Base-by-base conservation (phyloP, 2,797 vertebrate species). In the Cryptoprocta ferox region DNA sequence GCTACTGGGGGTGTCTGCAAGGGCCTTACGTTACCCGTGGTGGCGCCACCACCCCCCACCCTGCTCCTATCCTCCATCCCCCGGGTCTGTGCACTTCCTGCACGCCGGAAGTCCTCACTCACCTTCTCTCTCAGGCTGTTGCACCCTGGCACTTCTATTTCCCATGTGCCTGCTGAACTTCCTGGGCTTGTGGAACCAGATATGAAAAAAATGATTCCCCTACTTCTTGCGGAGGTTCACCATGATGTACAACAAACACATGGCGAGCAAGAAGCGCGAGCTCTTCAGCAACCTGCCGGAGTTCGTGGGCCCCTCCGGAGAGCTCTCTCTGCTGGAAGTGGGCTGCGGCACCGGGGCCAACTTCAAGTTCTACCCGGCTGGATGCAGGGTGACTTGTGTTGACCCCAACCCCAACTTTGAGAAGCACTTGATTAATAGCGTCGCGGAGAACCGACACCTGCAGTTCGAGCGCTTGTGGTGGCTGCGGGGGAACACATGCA, bases 191-290 rank as follows among this genome's bases (percentile, higher is more conserved):
- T 99, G 98, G 98, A 39, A 48, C 12, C 88, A 97, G 9, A 94
- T 98, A 1, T 99, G 99, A 92, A 99, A 98, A 92, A 98, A 97
- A 7, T 0, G 99, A 0, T 98, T 99, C 7, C 99, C 99, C 0
- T 30, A 94, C 8, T 5, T 98, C 7, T 0, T 99, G 0, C 53
- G 79, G 1, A 96, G 32, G 2, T 0, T 99, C 0, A 0, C 6
- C 0, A 3, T 0, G 0, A 0, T 0, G 0, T 98, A 98, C 0
- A 97, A 98, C 0, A 37, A 8, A 32, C 95, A 95, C 37, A 85
- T 90, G 5, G 95, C 59, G 2, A 91, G 96, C 92, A 42, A 80
- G 11, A 99, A 99, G 95, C 92, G 42, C 63, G 98, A 98, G 28
- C 95, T 99, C 0, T 99, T 99, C 65, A 35, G 79, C 3, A 98